phyloP scores from a whole-genome alignment of 2,797 vertebrate species.

The Momotus momota region DNA sequence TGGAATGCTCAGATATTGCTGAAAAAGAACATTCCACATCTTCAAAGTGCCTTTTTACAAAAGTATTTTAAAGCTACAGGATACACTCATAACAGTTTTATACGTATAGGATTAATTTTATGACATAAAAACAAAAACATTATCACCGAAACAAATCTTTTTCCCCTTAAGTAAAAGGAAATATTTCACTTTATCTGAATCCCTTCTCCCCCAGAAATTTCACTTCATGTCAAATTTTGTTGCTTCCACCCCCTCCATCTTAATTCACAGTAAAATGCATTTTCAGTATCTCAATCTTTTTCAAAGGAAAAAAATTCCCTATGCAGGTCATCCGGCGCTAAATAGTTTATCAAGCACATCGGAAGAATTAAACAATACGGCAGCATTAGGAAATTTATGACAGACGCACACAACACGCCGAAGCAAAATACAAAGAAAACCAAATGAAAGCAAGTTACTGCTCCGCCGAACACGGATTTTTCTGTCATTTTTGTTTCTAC shows the following conservation, averaged over 20 bases:
- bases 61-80: neutral
- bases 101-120: neutral
- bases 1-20: neutral
- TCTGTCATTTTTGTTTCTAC: neutral
- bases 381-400: neutral
- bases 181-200: neutral
- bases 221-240: neutral
- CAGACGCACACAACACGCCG: neutral
- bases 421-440: neutral
- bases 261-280: neutral
- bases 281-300: neutral
- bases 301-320: neutral
- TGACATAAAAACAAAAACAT: neutral
- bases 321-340: neutral
- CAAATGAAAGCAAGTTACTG: neutral
- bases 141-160: neutral
- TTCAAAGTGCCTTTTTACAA: neutral
- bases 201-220: neutral
- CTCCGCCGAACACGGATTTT: neutral
- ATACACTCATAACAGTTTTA: neutral
- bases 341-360: neutral
- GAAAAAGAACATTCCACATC: neutral
- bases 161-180: neutral
- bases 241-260: neutral
- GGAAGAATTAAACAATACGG: neutral